Conservation (phyloP, 2,113 vertebrate genomes). For the Semnornis frantzii region DNA sequence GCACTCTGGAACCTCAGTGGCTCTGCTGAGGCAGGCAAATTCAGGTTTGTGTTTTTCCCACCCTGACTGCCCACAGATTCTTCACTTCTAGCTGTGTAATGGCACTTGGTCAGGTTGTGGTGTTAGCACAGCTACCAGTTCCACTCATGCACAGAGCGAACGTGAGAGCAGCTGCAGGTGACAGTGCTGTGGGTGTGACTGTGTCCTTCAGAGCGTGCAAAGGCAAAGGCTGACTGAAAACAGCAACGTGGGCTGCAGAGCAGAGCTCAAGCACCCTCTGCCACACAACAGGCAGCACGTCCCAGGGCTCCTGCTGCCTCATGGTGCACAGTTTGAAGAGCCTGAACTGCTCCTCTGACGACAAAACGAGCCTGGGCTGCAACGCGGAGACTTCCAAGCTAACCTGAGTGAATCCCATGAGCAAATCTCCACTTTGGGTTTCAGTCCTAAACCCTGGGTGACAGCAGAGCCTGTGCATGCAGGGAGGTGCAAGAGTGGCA, state of each 20-base stretch:
- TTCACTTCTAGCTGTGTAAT: background rate
- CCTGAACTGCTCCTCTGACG: background rate
- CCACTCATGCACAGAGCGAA: background rate
- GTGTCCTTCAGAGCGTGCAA: rapidly evolving
- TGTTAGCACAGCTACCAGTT: background rate
- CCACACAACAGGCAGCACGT: background rate
- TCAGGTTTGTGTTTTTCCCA: rapidly evolving
- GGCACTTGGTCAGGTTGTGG: background rate
- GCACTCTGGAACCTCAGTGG: background rate
- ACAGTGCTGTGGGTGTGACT: background rate
- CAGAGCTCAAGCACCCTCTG: background rate
- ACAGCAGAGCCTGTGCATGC: background rate
- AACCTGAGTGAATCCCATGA: background rate
- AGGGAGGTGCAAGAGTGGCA: background rate
- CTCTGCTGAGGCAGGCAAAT: background rate
- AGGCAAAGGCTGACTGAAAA: background rate
- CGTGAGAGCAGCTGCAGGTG: background rate
- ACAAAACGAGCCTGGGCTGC: background rate
- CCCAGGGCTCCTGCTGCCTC: background rate
- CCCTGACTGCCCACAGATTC: background rate
- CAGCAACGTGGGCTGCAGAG: background rate
- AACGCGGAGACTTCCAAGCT: background rate
- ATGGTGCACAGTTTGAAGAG: background rate
- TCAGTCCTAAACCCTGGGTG: background rate
- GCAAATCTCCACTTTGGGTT: background rate